These are phyloP conservation scores for Zelleria hepariella DNA, from an alignment of 2,888 invertebrate genomes.

Conservation along the genomic window DNA sequence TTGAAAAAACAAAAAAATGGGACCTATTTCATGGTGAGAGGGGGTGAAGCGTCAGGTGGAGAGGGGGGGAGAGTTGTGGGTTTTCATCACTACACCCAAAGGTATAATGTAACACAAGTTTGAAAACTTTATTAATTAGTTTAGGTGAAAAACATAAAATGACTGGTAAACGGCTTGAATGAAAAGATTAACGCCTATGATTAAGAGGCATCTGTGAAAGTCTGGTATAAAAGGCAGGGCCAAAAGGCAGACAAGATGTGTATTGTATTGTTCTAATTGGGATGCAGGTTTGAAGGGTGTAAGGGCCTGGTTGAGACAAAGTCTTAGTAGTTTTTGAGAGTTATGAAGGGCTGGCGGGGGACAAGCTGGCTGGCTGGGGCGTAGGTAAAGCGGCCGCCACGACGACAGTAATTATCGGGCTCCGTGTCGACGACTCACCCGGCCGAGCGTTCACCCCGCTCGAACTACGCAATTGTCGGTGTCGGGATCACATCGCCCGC, in stretches of 20 bases:
- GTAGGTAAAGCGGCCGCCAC: background rate
- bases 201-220: background rate
- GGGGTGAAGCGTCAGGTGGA: no score
- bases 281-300: background rate
- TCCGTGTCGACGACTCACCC: conserved; percentile 61
- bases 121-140: no score
- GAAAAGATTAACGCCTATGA: background rate
- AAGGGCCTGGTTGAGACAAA: background rate
- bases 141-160: no score
- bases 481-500: conserved; percentile 32
- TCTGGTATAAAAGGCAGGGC: background rate
- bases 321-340: background rate
- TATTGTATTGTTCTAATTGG: background rate
- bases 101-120: no score
- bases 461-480: conserved; percentile 46
- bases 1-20: no score
- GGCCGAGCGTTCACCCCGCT: conserved; percentile 65
- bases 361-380: background rate
- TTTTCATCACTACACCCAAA: no score
- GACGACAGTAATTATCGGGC: conserved; percentile 61
- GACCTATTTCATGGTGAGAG: no score
- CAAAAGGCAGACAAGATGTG: background rate
- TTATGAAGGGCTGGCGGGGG: background rate
- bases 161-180: background rate
- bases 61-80: no score